Evolutionary conservation across 2,797 vertebrate species (phyloP).

Genomic region (Neostethus bicornis): DNA sequence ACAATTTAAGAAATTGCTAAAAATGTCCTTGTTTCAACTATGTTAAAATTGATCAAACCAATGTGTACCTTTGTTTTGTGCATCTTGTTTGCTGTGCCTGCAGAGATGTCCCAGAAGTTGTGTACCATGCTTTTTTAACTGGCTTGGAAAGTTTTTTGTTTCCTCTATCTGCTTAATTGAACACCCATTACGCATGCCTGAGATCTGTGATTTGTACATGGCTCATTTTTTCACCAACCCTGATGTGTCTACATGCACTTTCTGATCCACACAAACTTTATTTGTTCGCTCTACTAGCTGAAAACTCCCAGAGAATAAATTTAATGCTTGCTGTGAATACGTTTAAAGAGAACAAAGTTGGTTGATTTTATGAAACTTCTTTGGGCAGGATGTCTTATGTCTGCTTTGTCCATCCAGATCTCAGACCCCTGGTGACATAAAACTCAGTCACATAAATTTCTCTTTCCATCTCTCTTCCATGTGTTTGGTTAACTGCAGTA

Average conservation of each 20-base stretch:
- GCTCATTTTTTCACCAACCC: conserved; percentile 42
- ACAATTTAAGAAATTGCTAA: too few species aligned
- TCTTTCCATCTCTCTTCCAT: conserved; percentile 4
- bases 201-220: conserved; percentile 56
- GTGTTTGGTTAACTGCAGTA: conserved; percentile 38
- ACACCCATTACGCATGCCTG: conserved; percentile 17
- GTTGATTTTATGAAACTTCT: conserved; percentile 74
- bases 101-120: conserved; percentile 46
- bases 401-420: conserved; percentile 76
- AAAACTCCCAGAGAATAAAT: too few species aligned
- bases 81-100: conserved; percentile 44
- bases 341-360: background rate
- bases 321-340: too few species aligned
- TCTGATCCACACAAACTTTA: background rate
- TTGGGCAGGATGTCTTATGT: conserved; percentile 87
- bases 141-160: conserved; percentile 17
- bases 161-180: conserved; percentile 17
- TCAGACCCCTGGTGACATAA: conserved; percentile 64
- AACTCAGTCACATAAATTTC: conserved; percentile 63
- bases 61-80: background rate
- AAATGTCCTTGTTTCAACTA: too few species aligned
- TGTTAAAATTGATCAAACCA: too few species aligned
- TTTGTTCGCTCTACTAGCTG: too few species aligned
- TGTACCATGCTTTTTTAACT: conserved; percentile 9
- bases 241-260: conserved; percentile 13